Evolutionary conservation across 2,888 invertebrate species (phyloP).

Genomic region (Cataglyphis rosenhaueri): DNA sequence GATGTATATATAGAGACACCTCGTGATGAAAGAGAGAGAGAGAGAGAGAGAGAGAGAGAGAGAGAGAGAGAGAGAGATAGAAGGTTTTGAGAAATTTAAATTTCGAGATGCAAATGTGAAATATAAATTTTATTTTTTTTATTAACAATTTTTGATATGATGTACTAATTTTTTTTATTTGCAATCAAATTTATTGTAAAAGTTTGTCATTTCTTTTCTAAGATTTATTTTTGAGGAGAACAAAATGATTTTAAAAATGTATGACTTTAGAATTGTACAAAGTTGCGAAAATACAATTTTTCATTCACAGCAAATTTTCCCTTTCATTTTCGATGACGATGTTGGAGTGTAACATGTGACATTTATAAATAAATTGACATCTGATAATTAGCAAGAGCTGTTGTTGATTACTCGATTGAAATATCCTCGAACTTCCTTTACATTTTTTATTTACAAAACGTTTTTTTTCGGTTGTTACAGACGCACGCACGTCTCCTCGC

Average conservation of each 20-base stretch:
- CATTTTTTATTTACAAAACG: conserved; percentile 36
- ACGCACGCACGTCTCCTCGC: conserved; percentile 24
- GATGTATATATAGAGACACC: background rate
- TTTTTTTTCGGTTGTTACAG: conserved; percentile 51
- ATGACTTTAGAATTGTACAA: background rate
- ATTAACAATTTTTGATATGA: background rate
- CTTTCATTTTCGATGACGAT: background rate
- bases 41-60: background rate
- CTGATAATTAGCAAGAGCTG: background rate
- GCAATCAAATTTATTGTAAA: background rate
- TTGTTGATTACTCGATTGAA: conserved; percentile 30
- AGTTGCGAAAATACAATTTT: background rate
- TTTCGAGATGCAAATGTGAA: background rate
- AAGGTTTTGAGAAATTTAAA: background rate
- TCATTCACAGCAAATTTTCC: background rate
- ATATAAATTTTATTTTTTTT: background rate
- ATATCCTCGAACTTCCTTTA: background rate
- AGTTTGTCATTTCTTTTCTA: background rate
- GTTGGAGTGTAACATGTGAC: conserved; percentile 26
- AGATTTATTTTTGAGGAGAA: background rate
- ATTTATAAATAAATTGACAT: conserved; percentile 41
- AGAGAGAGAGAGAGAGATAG: too few species aligned
- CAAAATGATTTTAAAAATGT: background rate
- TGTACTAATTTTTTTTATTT: background rate
- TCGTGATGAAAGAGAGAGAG: background rate